Base-by-base conservation (phyloP, 2,888 invertebrate genomes). In the Abscondita cerata region DNA sequence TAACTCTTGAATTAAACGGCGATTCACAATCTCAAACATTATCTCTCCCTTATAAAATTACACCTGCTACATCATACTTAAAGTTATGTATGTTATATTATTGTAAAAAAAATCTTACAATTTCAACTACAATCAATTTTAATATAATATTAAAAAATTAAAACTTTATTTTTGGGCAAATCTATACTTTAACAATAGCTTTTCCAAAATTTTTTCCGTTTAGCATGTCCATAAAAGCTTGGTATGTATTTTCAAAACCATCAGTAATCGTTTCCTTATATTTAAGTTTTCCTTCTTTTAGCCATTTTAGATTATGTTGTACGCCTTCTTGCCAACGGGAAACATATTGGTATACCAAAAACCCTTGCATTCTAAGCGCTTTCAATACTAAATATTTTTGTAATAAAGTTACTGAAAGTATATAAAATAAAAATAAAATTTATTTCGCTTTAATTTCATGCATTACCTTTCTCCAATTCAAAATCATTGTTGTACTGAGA, bases 181-280 rank as follows among this genome's bases (percentile, higher is more conserved):
- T 51, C 53, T 48, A 53, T 12, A 69, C 66, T 81, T 87, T 86
- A 11, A 91, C 86, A 64, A 91, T 77, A 25, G 89, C 88, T 82
- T 91, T 91, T 52, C 91, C 92, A 25, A 82, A 83, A 77, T 89
- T 91, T 72, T 86, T 85, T 25, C 91, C 91, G 52, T 59, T 53
- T 18, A 74, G 78, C 74, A 91, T 83, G 9, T 86, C 87, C 57
- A 86, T 81, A 60, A 91, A 86, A 33, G 91, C 89, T 52, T 87
- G 82, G 1, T 88, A 87, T 85, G 89, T 88, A 68, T 89, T 89
- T 65, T 90, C 89, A 78, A 92, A 91, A 15, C 76, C 76, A 58
- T 70, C 79, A 3, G 86, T 87, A 1, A 87, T 73, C 52, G 89
- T 88, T 76, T 92, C 91, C 64, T 81, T 81, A 72, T 87, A 87